A percentile compares a stretch with the other conserved stretches of the same genome.
phyloP scores from a whole-genome alignment of 2,797 vertebrate genomes.

The Thalassophryne amazonica region DNA sequence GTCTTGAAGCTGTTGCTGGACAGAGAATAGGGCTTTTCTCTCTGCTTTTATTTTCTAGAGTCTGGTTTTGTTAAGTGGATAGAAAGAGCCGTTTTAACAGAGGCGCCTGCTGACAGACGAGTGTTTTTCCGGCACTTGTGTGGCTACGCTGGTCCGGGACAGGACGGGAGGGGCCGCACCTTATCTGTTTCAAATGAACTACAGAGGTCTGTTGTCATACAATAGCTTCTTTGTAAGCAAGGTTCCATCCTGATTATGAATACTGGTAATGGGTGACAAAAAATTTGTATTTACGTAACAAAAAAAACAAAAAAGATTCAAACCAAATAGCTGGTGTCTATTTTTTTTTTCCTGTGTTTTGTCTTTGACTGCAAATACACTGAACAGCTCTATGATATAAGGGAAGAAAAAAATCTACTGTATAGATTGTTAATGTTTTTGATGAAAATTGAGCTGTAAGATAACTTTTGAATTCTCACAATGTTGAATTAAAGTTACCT shows the following conservation, averaged over 20 bases:
- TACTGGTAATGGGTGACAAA: slow-evolving; percentile 71
- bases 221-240: slow-evolving; percentile 72
- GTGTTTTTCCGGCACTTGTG: slow-evolving; percentile 67
- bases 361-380: slow-evolving; percentile 92
- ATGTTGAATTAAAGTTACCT: slow-evolving; percentile 99
- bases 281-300: slow-evolving; percentile 76
- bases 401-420: slow-evolving; percentile 87
- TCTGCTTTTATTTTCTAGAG: slow-evolving; percentile 63
- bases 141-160: slow-evolving; percentile 46
- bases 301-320: slow-evolving; percentile 69
- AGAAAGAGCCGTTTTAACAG: slow-evolving; percentile 62
- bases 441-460: slow-evolving; percentile 98
- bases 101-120: slow-evolving; percentile 72
- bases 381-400: slow-evolving; percentile 94
- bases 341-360: slow-evolving; percentile 73
- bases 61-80: slow-evolving; percentile 68
- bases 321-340: slow-evolving; percentile 80
- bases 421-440: slow-evolving; percentile 99
- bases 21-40: slow-evolving; percentile 73
- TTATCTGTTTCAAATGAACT: slow-evolving; percentile 74
- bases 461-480: slow-evolving; percentile 98
- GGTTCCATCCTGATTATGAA: slow-evolving; percentile 67
- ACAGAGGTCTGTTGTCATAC: slow-evolving; percentile 75
- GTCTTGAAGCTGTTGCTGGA: slow-evolving; percentile 71
- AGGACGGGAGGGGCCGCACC: slow-evolving; percentile 48